These are phyloP conservation scores for Scelioninae gen. 1 DNA, from an alignment of 2,888 invertebrate species.

Conservation along the genomic window DNA sequence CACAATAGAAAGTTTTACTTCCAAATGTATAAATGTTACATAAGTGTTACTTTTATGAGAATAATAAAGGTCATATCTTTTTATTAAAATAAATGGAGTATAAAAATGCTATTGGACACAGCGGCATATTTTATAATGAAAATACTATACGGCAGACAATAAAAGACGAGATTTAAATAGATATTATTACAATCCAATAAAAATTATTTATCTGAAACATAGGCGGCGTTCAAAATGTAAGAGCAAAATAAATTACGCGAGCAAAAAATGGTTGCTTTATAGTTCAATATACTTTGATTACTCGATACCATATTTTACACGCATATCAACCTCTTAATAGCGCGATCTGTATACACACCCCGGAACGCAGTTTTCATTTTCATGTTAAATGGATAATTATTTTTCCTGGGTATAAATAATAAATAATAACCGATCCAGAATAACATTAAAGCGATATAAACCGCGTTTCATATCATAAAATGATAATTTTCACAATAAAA, in stretches of 20 bases:
- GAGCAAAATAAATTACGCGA: constrained; percentile 3
- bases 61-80: constrained; percentile 37
- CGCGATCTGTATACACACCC: background rate
- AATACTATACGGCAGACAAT: constrained; percentile 19
- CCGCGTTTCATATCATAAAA: constrained; percentile 52
- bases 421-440: constrained; percentile 43
- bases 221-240: background rate
- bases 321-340: constrained; percentile 2
- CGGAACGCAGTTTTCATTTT: constrained; percentile 13
- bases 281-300: constrained; percentile 21
- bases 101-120: constrained; percentile 24
- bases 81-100: constrained; percentile 41
- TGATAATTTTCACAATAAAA: constrained; percentile 66
- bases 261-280: constrained; percentile 1
- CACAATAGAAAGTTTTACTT: constrained; percentile 36
- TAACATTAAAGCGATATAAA: constrained; percentile 29
- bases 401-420: constrained; percentile 28
- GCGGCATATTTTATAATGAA: constrained; percentile 27
- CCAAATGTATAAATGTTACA: constrained; percentile 30
- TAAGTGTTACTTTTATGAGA: constrained; percentile 25
- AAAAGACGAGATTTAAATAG: constrained; percentile 23
- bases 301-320: constrained; percentile 1
- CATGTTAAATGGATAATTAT: constrained; percentile 21
- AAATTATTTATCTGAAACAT: constrained; percentile 15
- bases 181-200: no score